Base-by-base conservation (phyloP, 2,888 invertebrate species). In the Tetragonula carbonaria region DNA sequence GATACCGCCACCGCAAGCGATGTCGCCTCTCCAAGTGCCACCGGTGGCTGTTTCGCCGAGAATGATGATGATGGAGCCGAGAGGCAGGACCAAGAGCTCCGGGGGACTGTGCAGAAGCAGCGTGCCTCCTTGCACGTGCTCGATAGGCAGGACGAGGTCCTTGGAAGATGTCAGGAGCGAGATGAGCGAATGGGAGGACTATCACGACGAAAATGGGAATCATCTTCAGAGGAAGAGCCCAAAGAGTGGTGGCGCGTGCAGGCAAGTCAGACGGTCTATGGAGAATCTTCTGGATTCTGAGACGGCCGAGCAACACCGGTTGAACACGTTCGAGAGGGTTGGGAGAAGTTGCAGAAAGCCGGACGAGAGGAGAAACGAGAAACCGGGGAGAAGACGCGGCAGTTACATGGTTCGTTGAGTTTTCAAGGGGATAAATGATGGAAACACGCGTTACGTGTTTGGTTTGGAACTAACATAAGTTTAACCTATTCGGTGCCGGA, bases 131-230 rank as follows among this genome's bases (percentile, higher is more conserved):
- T 96, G 97, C 90, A 96, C 96, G 38, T 96, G 96, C 92, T 95
- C 95, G 72, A 91, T 94, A 14, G 94, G 94, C 4, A 95, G 97
- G 70, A 97, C 97, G 23, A 96, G 96, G 78, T 97, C 97, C 3
- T 95, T 97, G 94, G 97, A 97, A 91, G 97, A 97, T 92, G 96
- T 97, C 21, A 95, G 97, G 70, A 96, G 96, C 38, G 96, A 97
- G 82, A 95, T 96, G 70, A 96, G 96, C 91, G 95, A 95, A 78
- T 96, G 96, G 96, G 96, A 96, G 86, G 96, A 94, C 65, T 94
- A 96, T 86, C 96, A 95, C 84, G 96, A 96, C 82, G 96, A 96
- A 90, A 96, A 96, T 90, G 96, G 96, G 65, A 96, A 96, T 90
- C 95, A 95, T 18, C 95, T 96, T 51, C 95, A 95, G 51, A 95